Evolutionary conservation across 1,140 invertebrate species (phyloP), one percentile per base, ranked within the genome.

Genomic region (Gonioctena quinquepunctata): DNA sequence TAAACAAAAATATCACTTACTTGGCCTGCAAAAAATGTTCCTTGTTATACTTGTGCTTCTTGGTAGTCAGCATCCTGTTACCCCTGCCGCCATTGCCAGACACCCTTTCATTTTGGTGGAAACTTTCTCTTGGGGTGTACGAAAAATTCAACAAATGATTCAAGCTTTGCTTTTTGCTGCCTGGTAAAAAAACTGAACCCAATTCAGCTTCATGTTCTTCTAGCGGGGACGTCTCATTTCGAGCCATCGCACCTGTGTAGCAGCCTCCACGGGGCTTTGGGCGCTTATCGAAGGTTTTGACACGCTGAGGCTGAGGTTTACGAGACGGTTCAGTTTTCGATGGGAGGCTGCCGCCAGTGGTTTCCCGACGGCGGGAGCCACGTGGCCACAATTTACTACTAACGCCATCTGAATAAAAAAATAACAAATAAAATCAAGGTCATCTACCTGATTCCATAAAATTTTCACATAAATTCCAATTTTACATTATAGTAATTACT

Each of bases 11-110:
- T 42, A 13, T n/a, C 25, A 82, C 86, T 86, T 88, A 97, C 94
- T 96, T 96, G 28, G 95, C 95, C 85, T 97, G 94, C 28, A 98
- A 84, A 83, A 95, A 98, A 77, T 96, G 91, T 82, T 98, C 94
- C 83, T 96, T 96, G 83, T 93, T 96, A 83, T 95, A 96, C 79
- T 91, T 92, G 76, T 90, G 88, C 26, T 87, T 85, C 57, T 86
- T 84, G 66, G 86, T 81, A 50, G 81, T 79, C 77, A 85, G 83
- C 69, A 86, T 78, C 77, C 83, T 72, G 60, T 69, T 75, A 13
- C 33, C 74, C 57, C 26, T 65, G 70, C 59, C 67, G 25, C 63
- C 63, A 68, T 49, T 72, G 62, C 21, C 57, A 56, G 26, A 49
- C 26, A 54, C 64, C 50, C 66, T 73, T 33, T 56, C 69, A 27